phyloP scores from a whole-genome alignment of 2,113 vertebrate genomes.

The Mola mola region DNA sequence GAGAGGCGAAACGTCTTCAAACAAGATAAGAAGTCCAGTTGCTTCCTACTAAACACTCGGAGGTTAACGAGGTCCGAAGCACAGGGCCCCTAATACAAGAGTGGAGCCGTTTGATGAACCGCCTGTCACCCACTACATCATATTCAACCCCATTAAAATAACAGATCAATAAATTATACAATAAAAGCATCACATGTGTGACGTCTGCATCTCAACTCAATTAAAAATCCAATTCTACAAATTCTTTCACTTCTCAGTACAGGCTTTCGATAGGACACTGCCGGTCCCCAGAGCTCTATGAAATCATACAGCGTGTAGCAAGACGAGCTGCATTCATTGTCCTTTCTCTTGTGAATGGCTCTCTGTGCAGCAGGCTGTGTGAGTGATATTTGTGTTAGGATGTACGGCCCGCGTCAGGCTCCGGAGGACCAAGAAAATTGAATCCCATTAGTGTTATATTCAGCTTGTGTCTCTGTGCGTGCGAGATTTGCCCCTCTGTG shows the following conservation, averaged over 20 bases:
- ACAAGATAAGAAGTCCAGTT: too few relatives aligned
- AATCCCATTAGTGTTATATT: conserved; percentile 66
- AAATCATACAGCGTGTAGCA: conserved; percentile 39
- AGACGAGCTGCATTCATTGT: conserved; percentile 39
- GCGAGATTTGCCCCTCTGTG: conserved; percentile 18
- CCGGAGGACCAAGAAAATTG: conserved; percentile 59
- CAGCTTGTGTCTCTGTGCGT: conserved; percentile 41
- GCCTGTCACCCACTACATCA: too few relatives aligned
- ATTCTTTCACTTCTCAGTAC: neutral
- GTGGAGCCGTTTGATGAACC: too few relatives aligned
- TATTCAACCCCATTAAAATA: too few relatives aligned
- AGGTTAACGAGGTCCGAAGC: too few relatives aligned
- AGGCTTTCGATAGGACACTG: neutral
- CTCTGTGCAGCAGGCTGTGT: conserved; percentile 44
- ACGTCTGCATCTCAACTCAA: neutral
- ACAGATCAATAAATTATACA: too few relatives aligned
- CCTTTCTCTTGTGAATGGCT: conserved; percentile 49
- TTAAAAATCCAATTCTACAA: conserved; percentile 7
- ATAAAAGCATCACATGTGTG: too few relatives aligned
- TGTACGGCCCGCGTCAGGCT: conserved; percentile 38
- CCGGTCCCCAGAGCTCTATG: neutral
- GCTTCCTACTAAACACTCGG: too few relatives aligned
- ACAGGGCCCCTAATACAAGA: too few relatives aligned
- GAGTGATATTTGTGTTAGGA: conserved; percentile 62
- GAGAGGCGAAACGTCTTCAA: too few relatives aligned